Percentiles rank a stretch among this genome's conserved stretches.
phyloP scores from a whole-genome alignment of 1,140 invertebrate species.

The Hormaphis cornu region DNA sequence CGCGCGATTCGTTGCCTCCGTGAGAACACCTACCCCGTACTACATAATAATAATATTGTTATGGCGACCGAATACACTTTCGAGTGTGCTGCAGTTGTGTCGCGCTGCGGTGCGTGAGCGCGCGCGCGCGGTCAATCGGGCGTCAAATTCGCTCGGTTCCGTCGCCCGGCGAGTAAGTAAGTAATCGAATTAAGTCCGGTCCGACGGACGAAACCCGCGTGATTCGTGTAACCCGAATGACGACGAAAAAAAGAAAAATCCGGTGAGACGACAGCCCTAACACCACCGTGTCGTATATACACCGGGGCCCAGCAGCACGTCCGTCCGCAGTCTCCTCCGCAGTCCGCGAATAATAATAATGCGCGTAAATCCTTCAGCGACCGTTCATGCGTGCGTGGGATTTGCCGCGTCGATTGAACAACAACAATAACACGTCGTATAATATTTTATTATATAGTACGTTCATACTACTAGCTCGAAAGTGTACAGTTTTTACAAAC shows the following conservation, averaged over 20 bases:
- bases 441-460: too few relatives aligned
- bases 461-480: too few relatives aligned
- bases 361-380: conserved; percentile 9
- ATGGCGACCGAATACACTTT: too few relatives aligned
- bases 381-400: conserved; percentile 26
- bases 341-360: neutral
- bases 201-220: conserved; percentile 18
- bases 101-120: neutral
- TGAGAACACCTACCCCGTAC: too few relatives aligned
- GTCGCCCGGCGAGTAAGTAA: too few relatives aligned
- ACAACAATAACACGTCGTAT: too few relatives aligned
- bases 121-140: conserved; percentile 24
- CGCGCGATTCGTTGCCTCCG: neutral
- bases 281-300: conserved; percentile 7
- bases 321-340: too few relatives aligned
- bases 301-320: conserved; percentile 16
- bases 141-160: conserved; percentile 16
- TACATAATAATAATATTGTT: too few relatives aligned
- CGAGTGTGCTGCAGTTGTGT: neutral
- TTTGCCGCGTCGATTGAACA: conserved; percentile 14
- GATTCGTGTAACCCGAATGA: conserved; percentile 20
- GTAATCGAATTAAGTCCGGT: conserved; percentile 22
- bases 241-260: neutral
- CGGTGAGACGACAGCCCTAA: neutral
- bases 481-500: neutral